Base-by-base conservation (phyloP, 37 sponge, comb jelly and placozoan genomes). In the Mnemiopsis leidyi region DNA sequence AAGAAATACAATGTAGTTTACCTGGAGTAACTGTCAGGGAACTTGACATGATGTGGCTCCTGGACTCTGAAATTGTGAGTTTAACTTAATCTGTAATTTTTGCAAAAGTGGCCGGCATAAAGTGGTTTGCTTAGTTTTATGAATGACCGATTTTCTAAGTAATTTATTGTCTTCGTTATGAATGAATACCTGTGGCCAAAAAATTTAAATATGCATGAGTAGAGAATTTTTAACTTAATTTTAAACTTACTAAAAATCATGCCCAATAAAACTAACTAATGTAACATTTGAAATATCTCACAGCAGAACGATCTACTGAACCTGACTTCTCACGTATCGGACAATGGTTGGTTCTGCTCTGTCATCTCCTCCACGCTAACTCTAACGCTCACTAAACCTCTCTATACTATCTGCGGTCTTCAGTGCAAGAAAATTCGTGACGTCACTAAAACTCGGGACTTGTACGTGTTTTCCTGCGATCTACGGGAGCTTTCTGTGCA, bases 391-490 rank as follows among this genome's bases (percentile, higher is more conserved):
- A n/a, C 32, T 61, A 38, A 38, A 23, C 3, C 36, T 25, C 29
- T 38, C 29, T 85, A 40, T 61, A 40, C 90, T 1, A 0, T 21
- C 7, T 40, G 61, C 24, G 90, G 90, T 23, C 90, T 85, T n/a
- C 40, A 38, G 40, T 85, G 90, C 61, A 85, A 38, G 30, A 85
- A 85, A 37, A 36, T 61, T 39, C 90, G 90, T 85, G 90, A 85
- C 48, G 23, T 16, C 25, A 23, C 61, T 1, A 79, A 79, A 29
- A 36, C 82, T 7, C 90, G 90, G 38, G 90, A 85, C 26, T 61
- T 85, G 0, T 85, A 39, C 61, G 36, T 37, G 38, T 85, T 85
- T 61, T 85, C 90, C 0, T 85, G 90, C 23, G 90, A 85, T 40
- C 32, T 85, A 1, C 0, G 90, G 0, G 40, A 38, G 2, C 90